Base-by-base conservation (phyloP, 2,797 vertebrate species). In the Lacerta agilis region DNA sequence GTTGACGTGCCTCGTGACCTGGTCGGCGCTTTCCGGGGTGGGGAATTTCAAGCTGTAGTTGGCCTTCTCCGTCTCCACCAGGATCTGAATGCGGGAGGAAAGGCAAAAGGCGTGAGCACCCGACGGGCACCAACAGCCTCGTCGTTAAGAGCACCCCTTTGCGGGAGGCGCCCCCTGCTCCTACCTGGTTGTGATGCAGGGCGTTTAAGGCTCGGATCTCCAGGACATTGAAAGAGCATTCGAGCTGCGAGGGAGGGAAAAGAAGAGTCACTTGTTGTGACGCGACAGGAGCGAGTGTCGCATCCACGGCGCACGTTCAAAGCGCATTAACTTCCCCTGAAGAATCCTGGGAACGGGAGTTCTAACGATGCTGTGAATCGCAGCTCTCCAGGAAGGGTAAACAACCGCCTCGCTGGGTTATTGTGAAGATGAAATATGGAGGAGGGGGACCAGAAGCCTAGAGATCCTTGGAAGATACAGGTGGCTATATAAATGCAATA, bases 161-260 rank as follows among this genome's bases (percentile, higher is more conserved):
- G 55, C 1, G 1, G 3, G 13, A 72, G 36, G 64, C 3, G 2
- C 2, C 2, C 18, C 1, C 11, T 17, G 71, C n/a, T 23, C 92
- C 96, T 87, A 98, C 98, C 97, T 98, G 98, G 92, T 97, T 97
- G 85, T 98, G 98, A 90, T 97, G 96, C 86, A 98, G 97, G 1
- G 97, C 97, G 94, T 97, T 98, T 94, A 98, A 98, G 71, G 98
- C 96, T 86, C 98, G 97, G 93, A 98, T 98, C 97, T 98, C 98
- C 95, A 98, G 93, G 90, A 98, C 98, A 95, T 98, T 98, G 96
- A 98, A 98, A 10, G 98, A 98, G 89, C 97, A 97, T 89, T 98
- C 98, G 89, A 98, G 94, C 98, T 98, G 93, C 64, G 91, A 4
- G n/a, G 76, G 79, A 87, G 69, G 55, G n/a, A 8, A 89, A 38